Base-by-base conservation (phyloP, 2,797 vertebrate species). In the Phoeniculus purpureus region DNA sequence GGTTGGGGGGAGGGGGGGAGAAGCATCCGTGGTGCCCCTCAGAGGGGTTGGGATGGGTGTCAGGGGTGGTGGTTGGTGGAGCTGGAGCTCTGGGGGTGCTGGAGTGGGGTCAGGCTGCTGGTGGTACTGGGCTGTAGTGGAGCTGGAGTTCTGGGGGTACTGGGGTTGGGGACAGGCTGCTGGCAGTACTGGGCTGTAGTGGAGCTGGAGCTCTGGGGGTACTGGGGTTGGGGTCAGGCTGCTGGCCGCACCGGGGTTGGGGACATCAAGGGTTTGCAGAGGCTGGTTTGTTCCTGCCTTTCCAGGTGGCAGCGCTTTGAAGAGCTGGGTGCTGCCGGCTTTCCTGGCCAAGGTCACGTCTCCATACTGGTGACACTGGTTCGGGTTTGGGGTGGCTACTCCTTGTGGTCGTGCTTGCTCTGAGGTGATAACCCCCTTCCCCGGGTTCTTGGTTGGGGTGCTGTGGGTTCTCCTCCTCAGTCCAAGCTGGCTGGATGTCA, bases 1-100 rank as follows among this genome's bases (percentile, higher is more conserved):
- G 27, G 77, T 59, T 32, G 81, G 67, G 32, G 20, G 72, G 65
- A 1, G 40, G 13, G 1, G 5, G 60, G 51, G 29, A 16, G 29
- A 3, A 76, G 45, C 4, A 2, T 47, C 56, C 1, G 0, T 0
- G 6, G 1, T 2, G 29, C 52, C 32, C 27, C 11, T 54, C 1
- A 0, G 43, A 52, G 67, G 40, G 52, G 20, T 70, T 52, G 37
- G 34, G 68, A 51, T 54, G 27, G 27, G 45, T 32, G 23, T 18
- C 21, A 1, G 10, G 45, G 37, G 29, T 15, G 1, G 2, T 1
- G 12, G 18, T 23, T 2, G 8, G 52, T 54, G 15, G 2, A 0
- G 21, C 48, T 32, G 31, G 66, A 7, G 70, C 60, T 31, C 1
- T 37, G 37, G 37, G 37, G 37, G 37, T 37, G 37, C 37, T 37